phyloP scores from a whole-genome alignment of 2,113 vertebrate species.

The Megaceryle torquata region DNA sequence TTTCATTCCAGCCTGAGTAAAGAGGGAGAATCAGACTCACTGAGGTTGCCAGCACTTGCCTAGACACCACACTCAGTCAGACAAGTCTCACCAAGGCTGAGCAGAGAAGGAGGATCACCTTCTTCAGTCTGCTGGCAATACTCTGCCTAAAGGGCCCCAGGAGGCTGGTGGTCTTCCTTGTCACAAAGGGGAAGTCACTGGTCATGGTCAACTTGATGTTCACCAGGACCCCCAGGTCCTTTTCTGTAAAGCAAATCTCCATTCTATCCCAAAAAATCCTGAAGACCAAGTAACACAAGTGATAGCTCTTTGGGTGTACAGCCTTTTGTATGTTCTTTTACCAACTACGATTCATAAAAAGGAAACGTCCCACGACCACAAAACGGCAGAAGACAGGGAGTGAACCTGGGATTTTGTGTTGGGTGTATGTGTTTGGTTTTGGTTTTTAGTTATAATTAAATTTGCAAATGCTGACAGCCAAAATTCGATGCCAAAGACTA shows the following conservation, averaged over 20 bases:
- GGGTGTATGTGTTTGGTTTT: not conserved
- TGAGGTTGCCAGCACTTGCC: not conserved
- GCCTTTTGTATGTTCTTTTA: not conserved
- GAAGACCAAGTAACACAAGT: not conserved
- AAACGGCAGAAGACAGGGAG: not conserved
- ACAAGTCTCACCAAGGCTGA: not conserved
- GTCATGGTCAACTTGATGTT: not conserved
- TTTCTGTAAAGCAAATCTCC: not conserved
- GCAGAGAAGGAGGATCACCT: not conserved
- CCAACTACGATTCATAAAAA: not conserved
- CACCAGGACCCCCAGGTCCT: not conserved
- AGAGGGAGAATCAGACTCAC: not conserved
- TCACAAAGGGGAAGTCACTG: not conserved
- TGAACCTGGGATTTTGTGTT: not conserved
- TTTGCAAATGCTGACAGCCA: not conserved
- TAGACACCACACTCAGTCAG: not conserved
- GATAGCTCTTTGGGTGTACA: constrained; percentile 1
- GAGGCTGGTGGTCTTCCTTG: not conserved
- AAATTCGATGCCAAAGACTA: constrained; percentile 14
- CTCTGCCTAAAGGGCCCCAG: not conserved
- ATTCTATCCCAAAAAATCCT: not conserved
- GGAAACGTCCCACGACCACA: not conserved
- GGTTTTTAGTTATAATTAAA: not conserved
- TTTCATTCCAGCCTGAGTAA: not conserved
- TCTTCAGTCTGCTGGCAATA: not conserved